Evolutionary conservation across 2,888 invertebrate species (phyloP).

Genomic region (Byasa hedistus): DNA sequence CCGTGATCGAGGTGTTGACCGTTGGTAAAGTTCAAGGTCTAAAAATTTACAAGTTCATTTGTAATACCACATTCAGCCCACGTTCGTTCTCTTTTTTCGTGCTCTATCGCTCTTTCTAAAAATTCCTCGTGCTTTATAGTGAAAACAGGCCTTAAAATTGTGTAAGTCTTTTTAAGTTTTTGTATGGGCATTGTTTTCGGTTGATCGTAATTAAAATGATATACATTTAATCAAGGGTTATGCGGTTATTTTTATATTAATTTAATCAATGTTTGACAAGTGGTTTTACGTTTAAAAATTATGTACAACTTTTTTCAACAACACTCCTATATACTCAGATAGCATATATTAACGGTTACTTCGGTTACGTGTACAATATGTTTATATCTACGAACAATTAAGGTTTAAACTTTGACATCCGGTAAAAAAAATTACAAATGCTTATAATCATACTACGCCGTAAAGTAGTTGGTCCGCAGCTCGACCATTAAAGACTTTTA

Average conservation of each 20-base stretch:
- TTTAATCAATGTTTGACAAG: too few species aligned
- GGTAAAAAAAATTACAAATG: too few species aligned
- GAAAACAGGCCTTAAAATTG: constrained; percentile 1
- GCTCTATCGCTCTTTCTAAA: constrained; percentile 15
- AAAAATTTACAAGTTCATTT: constrained; percentile 4
- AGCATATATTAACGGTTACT: too few species aligned
- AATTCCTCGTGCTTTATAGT: constrained; percentile 9
- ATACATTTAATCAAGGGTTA: not conserved
- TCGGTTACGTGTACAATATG: too few species aligned
- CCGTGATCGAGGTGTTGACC: constrained; percentile 13
- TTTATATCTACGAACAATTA: too few species aligned
- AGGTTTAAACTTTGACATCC: too few species aligned
- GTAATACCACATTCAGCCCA: constrained; percentile 1
- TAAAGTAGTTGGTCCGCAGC: too few species aligned
- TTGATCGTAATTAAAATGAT: constrained; percentile 1
- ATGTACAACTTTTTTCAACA: too few species aligned
- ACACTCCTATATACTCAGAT: too few species aligned
- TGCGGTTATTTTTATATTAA: not conserved
- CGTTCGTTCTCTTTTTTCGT: constrained; percentile 13
- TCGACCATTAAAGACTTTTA: too few species aligned
- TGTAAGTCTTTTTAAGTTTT: constrained; percentile 2
- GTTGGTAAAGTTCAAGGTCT: constrained; percentile 22
- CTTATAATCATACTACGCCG: too few species aligned
- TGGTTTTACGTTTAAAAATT: too few species aligned
- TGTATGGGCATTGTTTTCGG: constrained; percentile 10